A percentile compares a stretch with the other conserved stretches of the same genome.
phyloP scores from a whole-genome alignment of 2,888 invertebrate species.

The Mechanitis mazaeus region DNA sequence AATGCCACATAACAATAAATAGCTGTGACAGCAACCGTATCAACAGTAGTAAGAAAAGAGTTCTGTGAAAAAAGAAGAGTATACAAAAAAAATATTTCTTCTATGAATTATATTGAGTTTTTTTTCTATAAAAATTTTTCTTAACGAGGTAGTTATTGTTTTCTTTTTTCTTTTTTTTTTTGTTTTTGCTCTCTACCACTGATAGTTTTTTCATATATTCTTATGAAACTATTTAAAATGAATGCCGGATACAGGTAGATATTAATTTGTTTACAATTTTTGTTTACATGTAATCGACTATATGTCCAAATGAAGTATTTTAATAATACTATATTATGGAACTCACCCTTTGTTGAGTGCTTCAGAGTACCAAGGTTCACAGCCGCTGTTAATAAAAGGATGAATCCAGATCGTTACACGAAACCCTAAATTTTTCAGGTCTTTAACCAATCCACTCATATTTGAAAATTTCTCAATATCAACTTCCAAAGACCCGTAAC shows the following conservation, averaged over 20 bases:
- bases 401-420: conserved; percentile 90
- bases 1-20: too few species aligned
- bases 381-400: conserved; percentile 88
- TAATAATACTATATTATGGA: background rate
- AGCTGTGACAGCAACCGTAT: too few species aligned
- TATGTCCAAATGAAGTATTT: background rate
- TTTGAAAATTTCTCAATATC: conserved; percentile 83
- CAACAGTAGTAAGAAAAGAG: too few species aligned
- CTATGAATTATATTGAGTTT: too few species aligned
- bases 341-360: conserved; percentile 75
- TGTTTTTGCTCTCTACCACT: background rate
- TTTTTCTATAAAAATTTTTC: too few species aligned
- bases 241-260: background rate
- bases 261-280: background rate
- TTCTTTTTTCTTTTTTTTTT: too few species aligned
- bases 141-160: too few species aligned
- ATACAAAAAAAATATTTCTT: too few species aligned
- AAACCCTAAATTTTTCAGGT: conserved; percentile 80
- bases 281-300: background rate
- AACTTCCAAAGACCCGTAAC: conserved; percentile 88
- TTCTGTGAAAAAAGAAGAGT: too few species aligned
- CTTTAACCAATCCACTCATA: conserved; percentile 76
- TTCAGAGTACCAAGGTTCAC: conserved; percentile 76
- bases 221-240: background rate
- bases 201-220: background rate